Conservation (phyloP, 2,888 invertebrate genomes). For the Magallana nippona region DNA sequence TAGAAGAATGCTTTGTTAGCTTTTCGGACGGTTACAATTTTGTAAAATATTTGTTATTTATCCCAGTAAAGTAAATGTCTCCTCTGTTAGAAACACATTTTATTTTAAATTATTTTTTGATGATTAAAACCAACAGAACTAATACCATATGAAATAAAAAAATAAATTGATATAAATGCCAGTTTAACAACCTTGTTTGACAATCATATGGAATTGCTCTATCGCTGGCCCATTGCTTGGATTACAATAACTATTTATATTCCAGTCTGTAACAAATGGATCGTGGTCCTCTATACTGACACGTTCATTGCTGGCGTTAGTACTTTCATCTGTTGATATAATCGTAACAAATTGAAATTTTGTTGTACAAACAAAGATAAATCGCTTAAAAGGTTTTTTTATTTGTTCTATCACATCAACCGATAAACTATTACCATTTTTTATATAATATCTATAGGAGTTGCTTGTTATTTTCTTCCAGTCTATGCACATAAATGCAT, state of each 20-base stretch:
- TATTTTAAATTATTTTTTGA: too few species aligned
- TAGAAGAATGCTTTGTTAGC: too few species aligned
- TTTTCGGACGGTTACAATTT: too few species aligned
- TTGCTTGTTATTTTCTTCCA: slow-evolving; percentile 48
- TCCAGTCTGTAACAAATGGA: slow-evolving; percentile 34
- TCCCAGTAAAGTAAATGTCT: too few species aligned
- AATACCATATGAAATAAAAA: background rate
- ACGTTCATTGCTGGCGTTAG: slow-evolving; percentile 37
- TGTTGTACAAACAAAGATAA: background rate
- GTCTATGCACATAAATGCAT: slow-evolving; percentile 46
- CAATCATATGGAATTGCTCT: slow-evolving; percentile 46
- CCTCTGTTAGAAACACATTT: too few species aligned
- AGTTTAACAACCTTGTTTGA: slow-evolving; percentile 45
- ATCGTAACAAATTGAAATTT: too few species aligned
- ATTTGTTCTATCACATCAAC: too few species aligned
- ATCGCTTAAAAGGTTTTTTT: too few species aligned
- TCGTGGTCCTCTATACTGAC: slow-evolving; percentile 29
- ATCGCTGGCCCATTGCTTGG: slow-evolving; percentile 39
- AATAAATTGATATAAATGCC: background rate
- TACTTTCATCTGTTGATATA: slow-evolving; percentile 33
- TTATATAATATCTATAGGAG: slow-evolving; percentile 48
- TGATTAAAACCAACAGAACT: too few species aligned
- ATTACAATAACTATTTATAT: slow-evolving; percentile 38
- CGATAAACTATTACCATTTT: slow-evolving; percentile 40
- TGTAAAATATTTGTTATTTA: too few species aligned